A percentile compares a stretch with the other conserved stretches of the same genome.
Conservation (phyloP, 2,113 vertebrate species). For the Pelvicachromis taeniatus region DNA sequence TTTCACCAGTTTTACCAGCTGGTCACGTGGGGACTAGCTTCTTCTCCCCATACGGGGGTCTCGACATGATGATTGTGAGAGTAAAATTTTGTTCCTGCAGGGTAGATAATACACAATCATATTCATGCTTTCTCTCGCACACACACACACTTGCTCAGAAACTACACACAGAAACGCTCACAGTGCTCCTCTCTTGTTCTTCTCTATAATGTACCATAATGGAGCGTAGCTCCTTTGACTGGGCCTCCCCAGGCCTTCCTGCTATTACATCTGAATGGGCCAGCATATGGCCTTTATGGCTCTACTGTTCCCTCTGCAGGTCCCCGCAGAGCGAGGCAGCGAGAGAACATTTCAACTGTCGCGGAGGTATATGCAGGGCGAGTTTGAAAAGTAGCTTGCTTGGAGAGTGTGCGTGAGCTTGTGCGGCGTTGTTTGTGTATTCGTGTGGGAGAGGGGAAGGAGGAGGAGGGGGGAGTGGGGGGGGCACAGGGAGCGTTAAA, state of each 20-base stretch:
- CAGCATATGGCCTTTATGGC: conserved; percentile 69
- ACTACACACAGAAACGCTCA: conserved; percentile 10
- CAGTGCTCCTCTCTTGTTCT: conserved; percentile 20
- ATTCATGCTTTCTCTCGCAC: not conserved
- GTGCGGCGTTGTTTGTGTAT: conserved; percentile 45
- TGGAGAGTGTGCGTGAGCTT: not conserved
- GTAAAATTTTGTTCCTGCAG: not conserved
- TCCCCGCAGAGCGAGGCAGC: conserved; percentile 49
- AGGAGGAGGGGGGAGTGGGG: conserved; percentile 33
- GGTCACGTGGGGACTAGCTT: not conserved
- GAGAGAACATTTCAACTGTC: conserved; percentile 46
- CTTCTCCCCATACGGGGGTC: not conserved
- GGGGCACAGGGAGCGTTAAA: conserved; percentile 68
- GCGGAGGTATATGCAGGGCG: conserved; percentile 40
- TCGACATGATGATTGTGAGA: not conserved
- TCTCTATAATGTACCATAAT: conserved; percentile 55
- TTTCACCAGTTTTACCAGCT: not conserved
- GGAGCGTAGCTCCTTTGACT: conserved; percentile 43
- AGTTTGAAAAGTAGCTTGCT: conserved; percentile 36
- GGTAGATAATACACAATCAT: not conserved
- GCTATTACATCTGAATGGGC: conserved; percentile 66
- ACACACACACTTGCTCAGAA: not conserved
- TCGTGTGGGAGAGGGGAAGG: conserved; percentile 16
- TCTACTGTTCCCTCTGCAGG: conserved; percentile 51
- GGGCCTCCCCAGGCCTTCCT: conserved; percentile 53